Evolutionary conservation across 2,113 vertebrate species (phyloP).

Genomic region (Aspidoscelis tigris): DNA sequence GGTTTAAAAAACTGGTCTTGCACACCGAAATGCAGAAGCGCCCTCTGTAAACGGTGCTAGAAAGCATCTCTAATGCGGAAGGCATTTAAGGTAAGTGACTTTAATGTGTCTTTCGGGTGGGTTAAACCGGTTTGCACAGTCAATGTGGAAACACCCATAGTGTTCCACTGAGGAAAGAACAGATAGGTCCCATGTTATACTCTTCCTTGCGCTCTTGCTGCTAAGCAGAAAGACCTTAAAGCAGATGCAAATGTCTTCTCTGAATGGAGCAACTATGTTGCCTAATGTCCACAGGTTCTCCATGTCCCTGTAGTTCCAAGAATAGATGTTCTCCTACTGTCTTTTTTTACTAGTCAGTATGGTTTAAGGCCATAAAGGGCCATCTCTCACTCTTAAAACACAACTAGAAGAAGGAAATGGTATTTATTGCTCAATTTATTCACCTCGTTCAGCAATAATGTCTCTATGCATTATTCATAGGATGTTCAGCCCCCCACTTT

Average conservation of each 20-base stretch:
- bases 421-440: constrained; percentile 48
- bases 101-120: too few species aligned
- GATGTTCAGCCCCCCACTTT: neutral
- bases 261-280: neutral
- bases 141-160: too few species aligned
- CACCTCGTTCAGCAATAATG: constrained; percentile 36
- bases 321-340: neutral
- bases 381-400: constrained; percentile 42
- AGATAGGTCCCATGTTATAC: neutral
- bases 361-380: constrained; percentile 12
- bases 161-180: too few species aligned
- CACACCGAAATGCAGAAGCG: too few species aligned
- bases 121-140: too few species aligned
- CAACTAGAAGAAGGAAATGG: constrained; percentile 22
- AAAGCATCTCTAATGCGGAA: too few species aligned
- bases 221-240: neutral
- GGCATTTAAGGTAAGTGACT: too few species aligned
- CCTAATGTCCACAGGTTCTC: neutral
- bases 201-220: too few species aligned
- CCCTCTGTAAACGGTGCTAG: too few species aligned
- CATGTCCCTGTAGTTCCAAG: neutral
- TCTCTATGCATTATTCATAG: constrained; percentile 46
- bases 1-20: too few species aligned
- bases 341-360: neutral
- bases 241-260: neutral